phyloP scores from a whole-genome alignment of 2,113 vertebrate genomes.

The Gopherus flavomarginatus region DNA sequence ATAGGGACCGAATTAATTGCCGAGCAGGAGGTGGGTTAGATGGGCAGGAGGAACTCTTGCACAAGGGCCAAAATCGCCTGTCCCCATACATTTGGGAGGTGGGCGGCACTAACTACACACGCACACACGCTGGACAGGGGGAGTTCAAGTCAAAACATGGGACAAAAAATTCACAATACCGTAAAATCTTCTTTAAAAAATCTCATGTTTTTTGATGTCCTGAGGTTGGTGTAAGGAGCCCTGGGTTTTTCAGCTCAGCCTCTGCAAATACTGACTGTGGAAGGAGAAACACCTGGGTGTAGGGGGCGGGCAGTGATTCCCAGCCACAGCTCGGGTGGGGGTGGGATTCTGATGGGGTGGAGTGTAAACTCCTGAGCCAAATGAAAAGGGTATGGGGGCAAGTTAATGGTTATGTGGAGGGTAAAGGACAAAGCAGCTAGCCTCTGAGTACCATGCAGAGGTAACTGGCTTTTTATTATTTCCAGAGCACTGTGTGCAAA shows the following conservation, averaged over 20 bases:
- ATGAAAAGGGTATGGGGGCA: too few relatives aligned
- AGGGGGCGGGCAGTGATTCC: fast-evolving
- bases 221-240: too few relatives aligned
- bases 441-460: too few relatives aligned
- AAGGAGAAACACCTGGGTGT: not conserved
- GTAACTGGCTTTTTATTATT: not conserved
- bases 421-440: too few relatives aligned
- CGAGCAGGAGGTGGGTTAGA: not conserved
- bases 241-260: not conserved
- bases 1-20: not conserved
- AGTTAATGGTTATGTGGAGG: too few relatives aligned
- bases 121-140: not conserved
- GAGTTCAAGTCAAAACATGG: not conserved
- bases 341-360: too few relatives aligned
- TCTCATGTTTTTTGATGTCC: too few relatives aligned
- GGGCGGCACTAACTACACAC: not conserved
- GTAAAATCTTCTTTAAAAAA: not conserved
- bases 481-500: not conserved
- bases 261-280: not conserved
- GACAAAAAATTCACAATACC: not conserved
- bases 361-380: too few relatives aligned
- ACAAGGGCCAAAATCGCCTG: not conserved
- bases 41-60: not conserved
- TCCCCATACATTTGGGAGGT: not conserved
- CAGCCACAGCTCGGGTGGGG: too few relatives aligned